These are phyloP conservation scores for Anser brachyrhynchus DNA, from an alignment of 2,113 vertebrate genomes.

Conservation along the genomic window DNA sequence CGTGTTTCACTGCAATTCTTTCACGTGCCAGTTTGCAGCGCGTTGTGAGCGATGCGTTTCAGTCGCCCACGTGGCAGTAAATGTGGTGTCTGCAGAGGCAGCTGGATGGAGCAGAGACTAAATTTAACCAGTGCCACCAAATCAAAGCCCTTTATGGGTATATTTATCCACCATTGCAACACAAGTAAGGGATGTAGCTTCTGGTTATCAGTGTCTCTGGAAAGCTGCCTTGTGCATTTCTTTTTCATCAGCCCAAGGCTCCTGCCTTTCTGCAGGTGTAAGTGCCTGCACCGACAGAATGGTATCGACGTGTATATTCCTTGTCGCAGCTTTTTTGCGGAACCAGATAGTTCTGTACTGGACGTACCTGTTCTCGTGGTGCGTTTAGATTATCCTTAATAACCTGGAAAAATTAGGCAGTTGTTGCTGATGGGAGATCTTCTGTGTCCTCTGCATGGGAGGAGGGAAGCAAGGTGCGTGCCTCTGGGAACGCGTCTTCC, in stretches of 20 bases:
- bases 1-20: background rate
- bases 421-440: background rate
- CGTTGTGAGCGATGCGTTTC: background rate
- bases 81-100: slow-evolving; percentile 32
- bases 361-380: background rate
- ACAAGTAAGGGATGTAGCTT: background rate
- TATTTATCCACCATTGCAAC: background rate
- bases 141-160: background rate
- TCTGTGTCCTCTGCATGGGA: background rate
- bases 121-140: background rate
- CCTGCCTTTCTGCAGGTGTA: background rate
- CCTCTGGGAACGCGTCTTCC: background rate
- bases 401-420: background rate
- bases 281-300: background rate
- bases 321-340: background rate
- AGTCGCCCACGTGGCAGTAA: background rate
- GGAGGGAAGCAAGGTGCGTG: background rate
- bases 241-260: background rate
- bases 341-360: background rate
- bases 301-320: background rate
- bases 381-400: background rate
- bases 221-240: background rate
- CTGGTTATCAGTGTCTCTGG: background rate
- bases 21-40: background rate
- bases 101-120: background rate